Evolutionary conservation across 2,113 vertebrate genomes (phyloP).

Genomic region (Microcebus lehilahytsara): DNA sequence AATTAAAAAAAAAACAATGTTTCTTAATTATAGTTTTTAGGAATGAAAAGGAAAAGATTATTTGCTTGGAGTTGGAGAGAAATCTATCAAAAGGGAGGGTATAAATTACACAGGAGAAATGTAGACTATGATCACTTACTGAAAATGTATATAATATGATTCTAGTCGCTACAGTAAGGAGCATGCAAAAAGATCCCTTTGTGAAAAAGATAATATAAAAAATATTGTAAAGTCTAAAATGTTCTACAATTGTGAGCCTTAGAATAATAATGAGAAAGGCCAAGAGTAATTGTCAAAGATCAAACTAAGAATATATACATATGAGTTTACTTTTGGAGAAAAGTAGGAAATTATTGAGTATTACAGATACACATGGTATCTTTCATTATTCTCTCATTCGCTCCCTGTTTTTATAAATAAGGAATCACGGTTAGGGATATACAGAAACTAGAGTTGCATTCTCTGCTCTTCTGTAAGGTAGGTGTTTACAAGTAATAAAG

Average conservation of each 20-base stretch:
- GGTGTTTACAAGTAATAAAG: background rate
- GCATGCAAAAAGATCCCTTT: background rate
- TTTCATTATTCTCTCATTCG: background rate
- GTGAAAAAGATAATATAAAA: background rate
- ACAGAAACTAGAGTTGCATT: background rate
- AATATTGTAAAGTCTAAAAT: background rate
- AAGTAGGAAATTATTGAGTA: background rate
- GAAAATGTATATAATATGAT: background rate
- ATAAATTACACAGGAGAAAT: conserved; percentile 48
- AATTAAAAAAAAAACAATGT: background rate
- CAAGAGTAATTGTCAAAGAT: background rate
- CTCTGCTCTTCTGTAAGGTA: background rate
- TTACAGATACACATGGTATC: background rate
- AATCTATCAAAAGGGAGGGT: conserved; percentile 15
- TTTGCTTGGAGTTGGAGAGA: background rate
- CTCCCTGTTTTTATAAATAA: conserved; percentile 28
- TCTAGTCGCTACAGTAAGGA: background rate
- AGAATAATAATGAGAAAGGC: background rate
- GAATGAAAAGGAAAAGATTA: background rate
- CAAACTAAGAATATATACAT: background rate
- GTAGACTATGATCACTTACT: background rate
- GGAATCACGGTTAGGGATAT: background rate
- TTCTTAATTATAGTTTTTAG: conserved; percentile 22
- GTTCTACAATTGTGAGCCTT: background rate
- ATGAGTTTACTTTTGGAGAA: background rate